Base-by-base conservation (phyloP, 2,797 vertebrate species). In the Hirundo rustica region DNA sequence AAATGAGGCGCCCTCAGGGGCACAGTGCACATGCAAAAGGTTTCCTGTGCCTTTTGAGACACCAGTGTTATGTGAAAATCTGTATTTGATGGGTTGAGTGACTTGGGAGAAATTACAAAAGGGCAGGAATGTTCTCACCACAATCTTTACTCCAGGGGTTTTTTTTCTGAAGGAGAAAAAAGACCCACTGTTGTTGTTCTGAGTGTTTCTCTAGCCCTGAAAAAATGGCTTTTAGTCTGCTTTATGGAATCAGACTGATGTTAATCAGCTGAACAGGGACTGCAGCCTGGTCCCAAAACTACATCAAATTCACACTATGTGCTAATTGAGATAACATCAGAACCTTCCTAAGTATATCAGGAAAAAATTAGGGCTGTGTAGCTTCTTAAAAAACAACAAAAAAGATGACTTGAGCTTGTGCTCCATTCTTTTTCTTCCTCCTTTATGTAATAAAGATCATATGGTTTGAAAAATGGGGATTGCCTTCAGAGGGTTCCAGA, bases 301-400 rank as follows among this genome's bases (percentile, higher is more conserved):
- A 3, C 10, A 9, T 42, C 16, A 67, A 9, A 27, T 82, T 87
- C 45, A 30, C 38, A 18, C 14, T 11, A 1, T 19, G 22, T 48
- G 25, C 19, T 30, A 22, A 11, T 9, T 1, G 3, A 62, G 29
- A 22, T 25, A 57, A 55, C 29, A 30, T 0, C 0, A 7, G 36
- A 67, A 11, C 18, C 29, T 57, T 57, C n/a, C 17, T 36, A 88
- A 45, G 73, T 25, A 5, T 5, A 47, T 34, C 22, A 71, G n/a
- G 47, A 61, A 83, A 89, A 77, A 2, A 27, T 62, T 54, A 86
- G 10, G 51, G n/a, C 42, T 29, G 11, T 65, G 34, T n/a, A 77
- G 8, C 30, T 88, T 57, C 45, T 79, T 53, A 79, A 65, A 32
- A 45, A 45, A 17, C 50, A 54, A n/a, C 85, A 54, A n/a, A 85